Base-by-base conservation (phyloP, 2,888 invertebrate genomes). In the Antheraea yamamai region DNA sequence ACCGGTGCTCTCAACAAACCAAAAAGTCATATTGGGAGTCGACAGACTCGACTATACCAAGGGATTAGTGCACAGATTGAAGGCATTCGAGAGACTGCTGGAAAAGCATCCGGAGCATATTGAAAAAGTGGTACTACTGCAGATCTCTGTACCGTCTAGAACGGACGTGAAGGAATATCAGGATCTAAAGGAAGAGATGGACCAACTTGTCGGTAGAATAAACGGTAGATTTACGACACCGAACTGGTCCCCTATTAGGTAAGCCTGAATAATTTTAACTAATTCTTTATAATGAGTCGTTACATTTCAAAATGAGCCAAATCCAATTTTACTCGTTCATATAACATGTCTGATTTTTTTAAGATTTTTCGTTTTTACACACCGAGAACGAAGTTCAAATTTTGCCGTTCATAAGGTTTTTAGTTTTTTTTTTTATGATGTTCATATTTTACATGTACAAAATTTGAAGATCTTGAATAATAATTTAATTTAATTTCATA, bases 21-120 rank as follows among this genome's bases (percentile, higher is more conserved):
- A 97, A 88, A 97, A 98, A 92, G 96, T 98, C 30, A 97, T 98
- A 78, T 93, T 98, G 76, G 98, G 98, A 20, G 98, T 98, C 12
- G 98, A 98, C 90, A 96, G 98, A 79, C 95, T 98, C 77, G 98
- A 98, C 88, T 98, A 98, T 86, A 98, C 98, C 73, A 98, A 98
- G 95, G 98, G 98, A 20, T 94, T 98, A 82, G 98, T 98, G 1
- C 96, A 98, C 84, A 96, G 90, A 84, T 92, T 98, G 72, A 96
- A 97, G 92, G 97, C 98, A 0, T 98, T 98, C 84, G 98, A 98
- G 91, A 96, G 94, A 80, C 91, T 98, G 74, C 88, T 98, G 71
- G 96, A 97, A 80, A 97, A 97, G 83, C 96, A 98, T 89, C 98
- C 98, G 0, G 97, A 98, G 87, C 97, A 98, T 86, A 97, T 96